A percentile compares a stretch with the other conserved stretches of the same genome.
phyloP scores from a whole-genome alignment of 2,113 vertebrate genomes.

The Sturnus vulgaris region DNA sequence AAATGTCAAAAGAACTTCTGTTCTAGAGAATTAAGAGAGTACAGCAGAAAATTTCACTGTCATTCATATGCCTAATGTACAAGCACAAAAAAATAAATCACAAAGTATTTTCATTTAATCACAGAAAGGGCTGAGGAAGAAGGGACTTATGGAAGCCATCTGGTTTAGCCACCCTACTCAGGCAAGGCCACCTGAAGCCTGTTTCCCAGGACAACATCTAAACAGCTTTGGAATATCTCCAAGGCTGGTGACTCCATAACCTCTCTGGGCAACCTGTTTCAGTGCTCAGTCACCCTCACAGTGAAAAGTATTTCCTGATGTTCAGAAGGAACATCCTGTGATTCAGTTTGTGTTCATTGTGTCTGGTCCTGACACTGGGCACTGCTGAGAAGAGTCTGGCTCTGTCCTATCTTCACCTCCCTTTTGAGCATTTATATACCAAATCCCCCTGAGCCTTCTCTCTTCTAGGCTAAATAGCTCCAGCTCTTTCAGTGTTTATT shows the following conservation, averaged over 20 bases:
- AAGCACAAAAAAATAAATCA: not conserved
- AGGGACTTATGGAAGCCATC: not conserved
- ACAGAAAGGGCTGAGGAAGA: not conserved
- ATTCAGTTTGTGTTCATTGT: not conserved
- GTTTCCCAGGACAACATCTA: not conserved
- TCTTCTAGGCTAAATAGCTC: not conserved
- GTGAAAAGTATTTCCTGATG: not conserved
- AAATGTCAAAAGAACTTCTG: not conserved
- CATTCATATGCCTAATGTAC: not conserved
- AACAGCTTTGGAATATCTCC: not conserved
- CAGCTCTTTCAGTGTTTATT: not conserved
- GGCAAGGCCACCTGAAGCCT: not conserved
- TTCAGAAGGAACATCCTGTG: not conserved
- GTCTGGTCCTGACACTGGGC: not conserved
- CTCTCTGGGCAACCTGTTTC: not conserved
- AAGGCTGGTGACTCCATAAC: not conserved
- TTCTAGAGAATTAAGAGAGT: not conserved
- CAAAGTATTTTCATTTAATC: not conserved
- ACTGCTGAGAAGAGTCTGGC: not conserved
- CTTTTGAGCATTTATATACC: not conserved
- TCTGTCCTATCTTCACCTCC: not conserved
- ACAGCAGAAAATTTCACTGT: not conserved
- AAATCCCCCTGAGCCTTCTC: not conserved
- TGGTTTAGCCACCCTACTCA: accelerated
- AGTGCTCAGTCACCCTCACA: not conserved